These are phyloP conservation scores for Melanogrammus aeglefinus DNA, from an alignment of 2,797 vertebrate species.

Conservation along the genomic window DNA sequence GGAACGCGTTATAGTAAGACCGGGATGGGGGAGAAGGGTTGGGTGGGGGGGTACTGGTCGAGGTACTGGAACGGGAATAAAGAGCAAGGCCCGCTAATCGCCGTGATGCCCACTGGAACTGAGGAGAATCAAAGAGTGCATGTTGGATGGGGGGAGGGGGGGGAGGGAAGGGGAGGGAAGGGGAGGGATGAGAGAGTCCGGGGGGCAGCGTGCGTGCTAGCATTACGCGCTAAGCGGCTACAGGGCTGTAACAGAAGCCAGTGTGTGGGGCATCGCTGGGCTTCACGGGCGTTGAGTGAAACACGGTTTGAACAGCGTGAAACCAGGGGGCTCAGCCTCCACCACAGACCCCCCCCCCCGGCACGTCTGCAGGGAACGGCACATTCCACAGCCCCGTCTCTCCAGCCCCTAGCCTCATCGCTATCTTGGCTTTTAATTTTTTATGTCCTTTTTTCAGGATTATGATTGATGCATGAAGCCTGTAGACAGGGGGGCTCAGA, in stretches of 20 bases:
- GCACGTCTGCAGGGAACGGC: too few relatives aligned
- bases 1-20: slow-evolving; percentile 62
- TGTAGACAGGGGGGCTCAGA: too few relatives aligned
- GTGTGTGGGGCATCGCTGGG: slow-evolving; percentile 28
- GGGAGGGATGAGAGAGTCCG: slow-evolving; percentile 38
- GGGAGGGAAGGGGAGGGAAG: slow-evolving; percentile 20
- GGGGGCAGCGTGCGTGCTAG: slow-evolving; percentile 16
- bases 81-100: slow-evolving; percentile 56
- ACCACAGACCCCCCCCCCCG: too few relatives aligned
- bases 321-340: too few relatives aligned
- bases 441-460: too few relatives aligned
- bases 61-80: slow-evolving; percentile 40
- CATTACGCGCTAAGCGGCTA: background rate
- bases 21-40: slow-evolving; percentile 11
- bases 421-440: too few relatives aligned
- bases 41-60: slow-evolving; percentile 22
- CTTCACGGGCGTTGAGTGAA: too few relatives aligned
- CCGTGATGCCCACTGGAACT: slow-evolving; percentile 47
- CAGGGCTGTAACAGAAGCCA: slow-evolving; percentile 48
- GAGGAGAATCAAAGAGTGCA: slow-evolving; percentile 22
- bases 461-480: too few relatives aligned
- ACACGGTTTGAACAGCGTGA: too few relatives aligned
- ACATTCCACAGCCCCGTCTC: too few relatives aligned
- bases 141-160: slow-evolving; percentile 12
- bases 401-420: too few relatives aligned